Conservation (phyloP, 2,797 vertebrate genomes). For the Gymnocypris eckloni region DNA sequence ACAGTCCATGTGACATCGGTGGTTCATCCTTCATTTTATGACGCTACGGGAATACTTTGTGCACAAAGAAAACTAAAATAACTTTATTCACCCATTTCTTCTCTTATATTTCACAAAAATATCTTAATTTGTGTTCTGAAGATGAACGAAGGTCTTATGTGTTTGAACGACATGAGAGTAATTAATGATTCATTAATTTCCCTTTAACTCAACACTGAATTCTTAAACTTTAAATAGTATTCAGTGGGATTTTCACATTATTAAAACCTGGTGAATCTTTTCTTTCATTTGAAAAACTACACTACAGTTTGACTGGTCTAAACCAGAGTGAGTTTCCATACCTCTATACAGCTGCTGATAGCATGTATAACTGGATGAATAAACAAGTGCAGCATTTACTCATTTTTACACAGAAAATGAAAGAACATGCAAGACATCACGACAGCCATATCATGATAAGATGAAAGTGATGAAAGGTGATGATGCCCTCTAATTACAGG, state of each 20-base stretch:
- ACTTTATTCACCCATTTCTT: neutral
- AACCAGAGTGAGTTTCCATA: slow-evolving; percentile 9
- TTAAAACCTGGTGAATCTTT: neutral
- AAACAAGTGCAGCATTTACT: neutral
- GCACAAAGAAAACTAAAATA: neutral
- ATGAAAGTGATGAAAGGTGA: neutral
- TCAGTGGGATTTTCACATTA: neutral
- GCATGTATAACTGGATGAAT: slow-evolving; percentile 25
- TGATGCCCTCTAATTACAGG: slow-evolving; percentile 33
- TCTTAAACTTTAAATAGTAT: neutral
- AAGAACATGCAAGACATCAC: slow-evolving; percentile 22
- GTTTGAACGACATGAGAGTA: neutral
- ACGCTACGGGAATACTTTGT: neutral
- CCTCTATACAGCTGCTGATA: slow-evolving; percentile 42
- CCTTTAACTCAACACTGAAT: neutral
- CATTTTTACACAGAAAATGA: neutral
- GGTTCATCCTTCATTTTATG: neutral
- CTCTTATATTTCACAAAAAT: neutral
- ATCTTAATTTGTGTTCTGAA: neutral
- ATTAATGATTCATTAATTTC: neutral
- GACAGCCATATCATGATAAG: neutral
- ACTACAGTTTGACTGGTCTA: slow-evolving; percentile 6
- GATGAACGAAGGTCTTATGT: neutral
- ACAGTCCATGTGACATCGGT: neutral
- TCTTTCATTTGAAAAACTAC: neutral